These are phyloP conservation scores for Azemiops feae DNA, from an alignment of 2,113 vertebrate genomes.

Conservation along the genomic window DNA sequence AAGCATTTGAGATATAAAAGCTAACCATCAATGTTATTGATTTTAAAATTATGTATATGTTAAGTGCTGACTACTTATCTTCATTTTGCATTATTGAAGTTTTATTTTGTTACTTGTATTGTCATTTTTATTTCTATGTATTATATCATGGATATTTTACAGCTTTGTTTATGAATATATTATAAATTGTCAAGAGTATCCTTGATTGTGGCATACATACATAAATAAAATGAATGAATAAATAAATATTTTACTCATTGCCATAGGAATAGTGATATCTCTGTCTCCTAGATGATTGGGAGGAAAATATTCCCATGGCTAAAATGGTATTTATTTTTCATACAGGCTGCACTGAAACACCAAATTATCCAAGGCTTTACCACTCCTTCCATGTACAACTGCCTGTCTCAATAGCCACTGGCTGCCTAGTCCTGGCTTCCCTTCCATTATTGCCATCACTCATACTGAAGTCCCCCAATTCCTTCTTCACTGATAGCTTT, in stretches of 20 bases:
- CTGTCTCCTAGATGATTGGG: not conserved
- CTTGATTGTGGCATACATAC: not conserved
- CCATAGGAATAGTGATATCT: not conserved
- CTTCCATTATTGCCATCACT: not conserved
- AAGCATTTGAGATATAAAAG: not conserved
- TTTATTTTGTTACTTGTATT: not conserved
- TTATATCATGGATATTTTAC: not conserved
- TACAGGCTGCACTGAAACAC: not conserved
- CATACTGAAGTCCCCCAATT: not conserved
- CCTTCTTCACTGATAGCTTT: not conserved
- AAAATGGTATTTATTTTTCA: not conserved
- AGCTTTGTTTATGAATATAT: not conserved
- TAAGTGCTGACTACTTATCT: not conserved
- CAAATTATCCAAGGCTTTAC: not conserved
- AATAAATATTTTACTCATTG: not conserved
- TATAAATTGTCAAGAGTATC: not conserved
- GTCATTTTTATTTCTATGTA: not conserved
- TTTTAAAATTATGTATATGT: not conserved
- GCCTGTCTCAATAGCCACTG: not conserved
- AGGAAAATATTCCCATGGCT: not conserved
- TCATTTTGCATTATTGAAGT: not conserved
- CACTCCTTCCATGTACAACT: not conserved
- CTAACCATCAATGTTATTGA: not conserved
- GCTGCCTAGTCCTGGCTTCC: not conserved
- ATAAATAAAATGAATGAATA: not conserved